These are phyloP conservation scores for Ichneumon xanthorius DNA, from an alignment of 2,888 invertebrate species.

Conservation along the genomic window DNA sequence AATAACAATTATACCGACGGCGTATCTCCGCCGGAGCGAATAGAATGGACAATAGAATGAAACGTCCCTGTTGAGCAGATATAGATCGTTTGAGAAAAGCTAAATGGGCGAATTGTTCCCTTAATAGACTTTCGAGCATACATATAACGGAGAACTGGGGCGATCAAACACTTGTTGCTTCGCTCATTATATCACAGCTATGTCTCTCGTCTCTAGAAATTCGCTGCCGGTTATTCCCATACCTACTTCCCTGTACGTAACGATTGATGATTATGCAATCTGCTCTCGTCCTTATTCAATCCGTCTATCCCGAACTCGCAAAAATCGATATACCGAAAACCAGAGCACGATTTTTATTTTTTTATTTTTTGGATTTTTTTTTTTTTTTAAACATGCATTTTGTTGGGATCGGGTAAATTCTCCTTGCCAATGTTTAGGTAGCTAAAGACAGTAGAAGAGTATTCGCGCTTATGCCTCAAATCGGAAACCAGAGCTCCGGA, in stretches of 20 bases:
- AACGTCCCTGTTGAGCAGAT: not conserved
- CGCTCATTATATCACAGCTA: conserved; percentile 2
- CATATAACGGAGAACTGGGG: conserved; percentile 1
- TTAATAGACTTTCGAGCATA: conserved; percentile 27
- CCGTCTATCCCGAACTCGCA: not conserved
- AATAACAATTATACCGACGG: not conserved
- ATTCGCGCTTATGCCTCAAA: not conserved
- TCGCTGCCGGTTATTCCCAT: not conserved
- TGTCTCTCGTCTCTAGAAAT: conserved; percentile 9
- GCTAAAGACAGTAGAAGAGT: not conserved
- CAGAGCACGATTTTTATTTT: not conserved
- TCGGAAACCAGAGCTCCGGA: not conserved
- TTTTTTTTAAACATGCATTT: too few species aligned
- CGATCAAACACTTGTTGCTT: conserved; percentile 31
- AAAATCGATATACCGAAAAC: not conserved
- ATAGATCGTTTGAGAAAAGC: not conserved
- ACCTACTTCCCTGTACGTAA: not conserved
- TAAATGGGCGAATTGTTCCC: conserved; percentile 14
- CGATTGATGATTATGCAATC: not conserved
- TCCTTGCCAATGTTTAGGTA: too few species aligned
- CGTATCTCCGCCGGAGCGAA: not conserved
- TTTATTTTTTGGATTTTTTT: not conserved
- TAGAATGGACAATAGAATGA: not conserved
- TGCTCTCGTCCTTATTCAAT: not conserved
- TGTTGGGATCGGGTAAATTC: not conserved